Base-by-base conservation (phyloP, 2,113 vertebrate genomes). In the Charina bottae region DNA sequence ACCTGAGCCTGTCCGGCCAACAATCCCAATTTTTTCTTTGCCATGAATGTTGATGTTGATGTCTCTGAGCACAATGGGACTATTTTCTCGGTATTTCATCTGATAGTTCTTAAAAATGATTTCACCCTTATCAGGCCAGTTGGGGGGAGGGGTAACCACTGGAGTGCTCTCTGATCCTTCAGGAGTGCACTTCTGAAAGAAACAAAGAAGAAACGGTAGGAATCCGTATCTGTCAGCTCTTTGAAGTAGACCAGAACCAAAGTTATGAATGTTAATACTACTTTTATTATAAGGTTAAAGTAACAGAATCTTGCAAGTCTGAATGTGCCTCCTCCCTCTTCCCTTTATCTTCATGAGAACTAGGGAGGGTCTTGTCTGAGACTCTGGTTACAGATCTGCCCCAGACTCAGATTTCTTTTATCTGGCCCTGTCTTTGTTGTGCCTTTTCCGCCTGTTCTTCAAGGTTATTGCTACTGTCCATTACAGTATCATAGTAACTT, bases 1-100 rank as follows among this genome's bases (percentile, higher is more conserved):
- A 98, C 97, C 98, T 21, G 98, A 98, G 21, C 96, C 96, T 0
- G 97, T 98, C 87, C 97, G 97, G 95, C 98, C 98, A 53, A 98
- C 97, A n/a, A 98, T 98, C 56, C 98, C 98, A 17, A 98, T 93
- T 12, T 97, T 98, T 97, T 99, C 97, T 90, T 95, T 95, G n/a
- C 96, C 94, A 1, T 78, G 87, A 88, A 98, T 98, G 87, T 9
- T 33, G 62, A 98, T 89, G 83, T 97, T 94, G 83, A 99, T 95
- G 21, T 95, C 93, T 0, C 97, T 93, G 5, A 99, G 97, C 83
- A 98, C 97, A 0, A 98, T 94, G 0, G 97, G 98, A 0, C 97
- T 98, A 58, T 97, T 97, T 87, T 98, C 95, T 93, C 98, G 96
- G 92, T 98, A 98, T 94, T 96, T 98, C 98, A 98, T 98, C 88